These are phyloP conservation scores for Podarcis siculus DNA, from an alignment of 2,797 vertebrate species.

Conservation along the genomic window DNA sequence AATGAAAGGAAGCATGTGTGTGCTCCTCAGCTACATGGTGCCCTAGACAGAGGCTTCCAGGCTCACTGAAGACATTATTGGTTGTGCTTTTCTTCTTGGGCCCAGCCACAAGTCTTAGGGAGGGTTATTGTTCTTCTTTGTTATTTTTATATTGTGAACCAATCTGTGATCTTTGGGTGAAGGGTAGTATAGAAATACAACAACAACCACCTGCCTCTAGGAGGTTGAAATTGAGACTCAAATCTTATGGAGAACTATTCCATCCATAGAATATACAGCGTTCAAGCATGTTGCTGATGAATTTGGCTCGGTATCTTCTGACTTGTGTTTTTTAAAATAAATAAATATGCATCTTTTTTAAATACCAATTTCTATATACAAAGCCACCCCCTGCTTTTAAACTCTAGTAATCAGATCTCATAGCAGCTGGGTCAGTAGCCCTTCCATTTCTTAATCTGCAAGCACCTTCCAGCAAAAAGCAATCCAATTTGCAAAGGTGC, in stretches of 20 bases:
- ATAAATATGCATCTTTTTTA: not conserved
- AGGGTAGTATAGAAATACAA: no score
- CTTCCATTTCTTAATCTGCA: conserved; percentile 4
- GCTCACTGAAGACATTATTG: not conserved
- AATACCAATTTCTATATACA: not conserved
- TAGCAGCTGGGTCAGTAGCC: not conserved
- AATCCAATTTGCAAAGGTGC: conserved; percentile 23
- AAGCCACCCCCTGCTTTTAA: not conserved
- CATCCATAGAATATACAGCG: not conserved
- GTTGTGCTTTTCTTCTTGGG: not conserved
- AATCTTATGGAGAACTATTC: not conserved
- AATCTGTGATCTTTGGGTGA: no score
- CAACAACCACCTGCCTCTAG: not conserved
- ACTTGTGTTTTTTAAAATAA: not conserved
- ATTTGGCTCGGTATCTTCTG: not conserved
- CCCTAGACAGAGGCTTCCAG: not conserved
- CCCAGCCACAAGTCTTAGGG: no score
- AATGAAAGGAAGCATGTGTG: not conserved
- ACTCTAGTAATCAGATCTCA: not conserved
- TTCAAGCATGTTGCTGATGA: not conserved
- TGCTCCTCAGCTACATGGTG: not conserved
- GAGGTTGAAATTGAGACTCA: not conserved
- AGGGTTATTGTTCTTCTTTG: no score
- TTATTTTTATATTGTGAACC: no score
- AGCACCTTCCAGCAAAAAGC: conserved; percentile 3